Evolutionary conservation across 2,888 invertebrate genomes (phyloP), one percentile per base, ranked within the genome.

Genomic region (Cephus runcator): DNA sequence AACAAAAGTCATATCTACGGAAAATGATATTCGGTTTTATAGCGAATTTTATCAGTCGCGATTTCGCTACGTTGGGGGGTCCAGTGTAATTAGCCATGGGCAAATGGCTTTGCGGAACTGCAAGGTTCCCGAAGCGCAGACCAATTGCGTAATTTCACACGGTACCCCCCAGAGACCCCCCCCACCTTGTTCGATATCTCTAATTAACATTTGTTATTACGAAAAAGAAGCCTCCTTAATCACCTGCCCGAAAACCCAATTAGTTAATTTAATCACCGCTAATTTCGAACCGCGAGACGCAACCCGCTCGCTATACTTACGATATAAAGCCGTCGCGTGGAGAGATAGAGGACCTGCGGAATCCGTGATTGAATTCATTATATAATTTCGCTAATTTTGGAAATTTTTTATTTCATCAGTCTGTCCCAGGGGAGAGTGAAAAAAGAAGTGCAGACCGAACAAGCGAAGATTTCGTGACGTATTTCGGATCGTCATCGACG

Each of bases 201-300:
- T 15, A 68, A 33, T 76, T 33, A 71, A 71, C 71, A 9, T 15
- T 71, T 33, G 31, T 71, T 71, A 83, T 79, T 82, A 81, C 75
- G 81, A 81, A 80, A 84, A 77, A 73, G 79, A 73, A 78, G 69
- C 79, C 76, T 76, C 78, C 73, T 73, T 78, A 73, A 77, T 40
- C 73, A 74, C 74, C 76, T 77, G 79, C 75, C 81, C 34, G 80
- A 85, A 85, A 83, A 83, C 83, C 85, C 85, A 85, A 83, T 86
- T 86, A 85, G 85, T 81, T 85, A 85, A 85, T 85, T 85, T 85
- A 86, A 83, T 83, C 82, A 82, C 3, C 71, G 9, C 71, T 31
- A 33, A 71, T 33, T 71, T 11, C 71, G 15, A 2, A 11, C 31
- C 71, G 31, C 71, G 31, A 31, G 23, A 23, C 56, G 23, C 56